Conservation (phyloP, 2,113 vertebrate species). For the Cepphus grylle region DNA sequence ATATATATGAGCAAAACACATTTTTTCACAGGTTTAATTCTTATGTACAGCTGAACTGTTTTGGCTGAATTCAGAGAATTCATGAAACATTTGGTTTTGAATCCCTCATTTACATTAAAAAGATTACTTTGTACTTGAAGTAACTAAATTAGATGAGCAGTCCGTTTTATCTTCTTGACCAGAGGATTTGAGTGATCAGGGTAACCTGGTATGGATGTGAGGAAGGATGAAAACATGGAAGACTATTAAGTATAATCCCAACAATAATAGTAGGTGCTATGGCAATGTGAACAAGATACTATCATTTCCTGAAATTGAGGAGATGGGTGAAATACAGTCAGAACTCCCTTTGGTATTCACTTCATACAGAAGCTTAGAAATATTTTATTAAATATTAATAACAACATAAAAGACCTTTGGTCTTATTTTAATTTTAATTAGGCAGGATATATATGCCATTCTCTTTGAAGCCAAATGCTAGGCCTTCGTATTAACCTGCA, state of each 20-base stretch:
- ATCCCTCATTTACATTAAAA: background rate
- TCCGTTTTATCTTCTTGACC: background rate
- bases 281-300: background rate
- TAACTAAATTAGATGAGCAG: background rate
- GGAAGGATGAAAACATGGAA: background rate
- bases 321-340: background rate
- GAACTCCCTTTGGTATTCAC: conserved; percentile 17
- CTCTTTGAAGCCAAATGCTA: conserved; percentile 59
- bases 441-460: conserved; percentile 43
- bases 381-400: conserved; percentile 65
- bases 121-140: background rate
- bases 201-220: background rate
- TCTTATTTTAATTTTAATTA: conserved; percentile 63
- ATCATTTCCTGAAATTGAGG: background rate
- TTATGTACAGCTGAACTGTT: background rate
- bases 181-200: background rate
- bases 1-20: background rate
- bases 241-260: background rate
- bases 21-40: background rate
- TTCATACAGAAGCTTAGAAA: conserved; percentile 41
- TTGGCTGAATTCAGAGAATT: background rate
- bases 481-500: conserved; percentile 54
- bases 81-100: background rate
- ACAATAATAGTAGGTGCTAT: background rate
- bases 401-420: conserved; percentile 57